Percentiles rank a stretch among this genome's conserved stretches.
Evolutionary conservation across 2,797 vertebrate species (phyloP).

Genomic region (Hemitrygon akajei): DNA sequence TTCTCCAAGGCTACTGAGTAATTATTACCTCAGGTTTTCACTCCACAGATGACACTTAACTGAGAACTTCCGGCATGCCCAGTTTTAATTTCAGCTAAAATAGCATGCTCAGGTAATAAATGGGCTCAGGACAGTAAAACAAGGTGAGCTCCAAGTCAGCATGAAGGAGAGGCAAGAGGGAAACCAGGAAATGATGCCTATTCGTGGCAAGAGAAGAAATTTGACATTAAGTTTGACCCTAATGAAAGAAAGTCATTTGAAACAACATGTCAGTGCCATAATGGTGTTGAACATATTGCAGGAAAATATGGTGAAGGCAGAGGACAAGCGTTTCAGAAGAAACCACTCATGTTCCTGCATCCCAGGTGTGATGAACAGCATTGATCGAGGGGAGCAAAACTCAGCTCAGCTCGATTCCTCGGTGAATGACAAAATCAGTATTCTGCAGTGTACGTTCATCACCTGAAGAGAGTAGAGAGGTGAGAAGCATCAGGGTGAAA

Average conservation of each 20-base stretch:
- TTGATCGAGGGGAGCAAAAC: background rate
- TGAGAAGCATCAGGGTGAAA: background rate
- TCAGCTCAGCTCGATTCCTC: background rate
- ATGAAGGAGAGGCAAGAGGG: background rate
- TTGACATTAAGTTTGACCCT: background rate
- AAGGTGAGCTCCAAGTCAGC: no score
- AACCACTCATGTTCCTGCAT: background rate
- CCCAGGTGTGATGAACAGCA: background rate
- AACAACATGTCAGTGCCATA: background rate
- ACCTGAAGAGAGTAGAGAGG: background rate
- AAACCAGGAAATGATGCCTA: background rate
- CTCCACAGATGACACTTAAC: no score
- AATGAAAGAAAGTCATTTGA: background rate
- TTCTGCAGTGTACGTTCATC: background rate
- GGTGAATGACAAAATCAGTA: background rate
- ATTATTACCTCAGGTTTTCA: no score
- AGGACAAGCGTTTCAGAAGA: background rate
- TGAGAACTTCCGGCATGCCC: no score
- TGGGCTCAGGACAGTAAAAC: no score
- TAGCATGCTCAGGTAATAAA: no score
- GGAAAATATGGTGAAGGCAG: background rate
- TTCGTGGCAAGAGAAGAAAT: background rate
- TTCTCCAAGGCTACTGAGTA: no score
- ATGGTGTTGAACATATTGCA: background rate
- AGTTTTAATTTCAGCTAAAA: no score